Evolutionary conservation across 2,888 invertebrate species (phyloP).

Genomic region (Euplagia quadripunctaria): DNA sequence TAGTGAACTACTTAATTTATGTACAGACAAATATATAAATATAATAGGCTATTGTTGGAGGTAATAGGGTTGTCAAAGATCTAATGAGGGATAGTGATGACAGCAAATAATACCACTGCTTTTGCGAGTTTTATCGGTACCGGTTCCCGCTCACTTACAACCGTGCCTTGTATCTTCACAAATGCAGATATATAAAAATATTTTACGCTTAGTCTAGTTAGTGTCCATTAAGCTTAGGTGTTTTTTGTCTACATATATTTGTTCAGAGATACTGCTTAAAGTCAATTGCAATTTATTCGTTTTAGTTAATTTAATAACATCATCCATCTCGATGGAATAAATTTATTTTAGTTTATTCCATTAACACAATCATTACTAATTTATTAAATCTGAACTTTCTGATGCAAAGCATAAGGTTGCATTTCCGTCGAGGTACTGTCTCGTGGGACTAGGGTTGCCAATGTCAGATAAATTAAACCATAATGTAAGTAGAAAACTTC

Average conservation of each 20-base stretch:
- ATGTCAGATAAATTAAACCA: conserved; percentile 47
- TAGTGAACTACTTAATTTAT: neutral
- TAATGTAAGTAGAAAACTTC: conserved; percentile 54
- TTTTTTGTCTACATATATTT: neutral
- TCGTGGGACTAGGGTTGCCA: conserved; percentile 21
- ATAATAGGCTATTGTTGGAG: neutral
- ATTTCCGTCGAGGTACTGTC: conserved; percentile 8
- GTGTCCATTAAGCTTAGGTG: neutral
- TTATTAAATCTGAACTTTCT: conserved; percentile 15
- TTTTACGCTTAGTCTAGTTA: neutral
- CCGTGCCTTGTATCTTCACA: too few species aligned
- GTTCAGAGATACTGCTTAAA: conserved; percentile 11
- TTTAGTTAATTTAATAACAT: conserved; percentile 40
- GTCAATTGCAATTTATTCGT: conserved; percentile 32
- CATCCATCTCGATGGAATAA: conserved; percentile 31
- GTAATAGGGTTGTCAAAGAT: neutral
- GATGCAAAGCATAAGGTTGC: neutral
- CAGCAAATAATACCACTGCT: neutral
- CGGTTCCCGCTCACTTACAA: too few species aligned
- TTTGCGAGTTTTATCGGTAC: too few species aligned
- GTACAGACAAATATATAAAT: too few species aligned
- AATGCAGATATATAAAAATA: too few species aligned
- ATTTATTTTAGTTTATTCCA: conserved; percentile 30
- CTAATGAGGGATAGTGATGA: neutral
- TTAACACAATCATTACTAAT: conserved; percentile 18